Conservation (phyloP, 2,888 invertebrate species). For the Bimastos eiseni region DNA sequence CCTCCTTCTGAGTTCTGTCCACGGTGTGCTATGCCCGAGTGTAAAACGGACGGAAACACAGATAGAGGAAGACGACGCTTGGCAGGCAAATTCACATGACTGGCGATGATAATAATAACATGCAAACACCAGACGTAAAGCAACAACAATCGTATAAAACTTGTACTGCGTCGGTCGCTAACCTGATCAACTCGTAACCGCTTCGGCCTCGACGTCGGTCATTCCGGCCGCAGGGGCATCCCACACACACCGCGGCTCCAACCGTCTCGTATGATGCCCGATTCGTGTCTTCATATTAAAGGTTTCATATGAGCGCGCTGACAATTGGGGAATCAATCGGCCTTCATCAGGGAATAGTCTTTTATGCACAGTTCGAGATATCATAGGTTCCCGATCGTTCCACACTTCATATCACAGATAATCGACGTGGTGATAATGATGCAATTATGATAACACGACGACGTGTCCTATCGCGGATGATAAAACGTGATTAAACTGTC, state of each 20-base stretch:
- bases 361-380: neutral
- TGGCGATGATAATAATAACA: neutral
- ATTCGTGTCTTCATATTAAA: neutral
- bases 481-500: too few species aligned
- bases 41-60: neutral
- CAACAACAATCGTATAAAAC: neutral
- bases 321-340: neutral
- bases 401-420: neutral
- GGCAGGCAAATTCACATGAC: constrained; percentile 5
- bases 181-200: constrained; percentile 4
- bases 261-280: neutral
- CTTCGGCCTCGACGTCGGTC: neutral
- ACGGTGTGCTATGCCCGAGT: neutral
- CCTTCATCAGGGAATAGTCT: neutral
- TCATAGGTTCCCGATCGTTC: neutral
- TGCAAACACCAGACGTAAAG: neutral
- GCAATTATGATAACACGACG: too few species aligned
- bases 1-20: neutral
- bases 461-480: too few species aligned
- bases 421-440: neutral
- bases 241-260: neutral
- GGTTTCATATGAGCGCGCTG: neutral
- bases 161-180: constrained; percentile 1
- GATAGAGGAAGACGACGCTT: neutral
- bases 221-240: too few species aligned